A percentile compares a stretch with the other conserved stretches of the same genome.
phyloP scores from a whole-genome alignment of 2,888 invertebrate species.

The Cephus pygmeus region DNA sequence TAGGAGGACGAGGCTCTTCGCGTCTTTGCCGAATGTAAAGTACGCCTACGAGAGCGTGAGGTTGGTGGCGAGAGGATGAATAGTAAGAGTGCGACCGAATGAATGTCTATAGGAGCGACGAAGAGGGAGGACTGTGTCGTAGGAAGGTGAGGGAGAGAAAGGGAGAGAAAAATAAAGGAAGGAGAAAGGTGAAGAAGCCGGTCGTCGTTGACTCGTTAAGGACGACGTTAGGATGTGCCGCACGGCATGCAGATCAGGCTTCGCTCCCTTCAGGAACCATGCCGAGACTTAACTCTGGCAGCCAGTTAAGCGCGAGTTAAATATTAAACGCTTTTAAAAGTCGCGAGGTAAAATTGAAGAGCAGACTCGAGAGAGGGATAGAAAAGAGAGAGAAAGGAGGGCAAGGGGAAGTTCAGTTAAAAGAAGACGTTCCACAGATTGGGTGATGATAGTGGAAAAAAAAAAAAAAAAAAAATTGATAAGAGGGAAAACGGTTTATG shows the following conservation, averaged over 20 bases:
- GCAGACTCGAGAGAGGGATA: slow-evolving; percentile 10
- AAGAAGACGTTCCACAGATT: slow-evolving; percentile 28
- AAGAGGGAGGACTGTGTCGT: background rate
- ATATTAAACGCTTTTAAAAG: slow-evolving; percentile 56
- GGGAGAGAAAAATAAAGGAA: slow-evolving; percentile 16
- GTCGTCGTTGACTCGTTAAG: slow-evolving; percentile 57
- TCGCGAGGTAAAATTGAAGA: slow-evolving; percentile 46
- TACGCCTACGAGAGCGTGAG: slow-evolving; percentile 32
- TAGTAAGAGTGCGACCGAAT: background rate
- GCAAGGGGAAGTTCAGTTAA: slow-evolving; percentile 11
- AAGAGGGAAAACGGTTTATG: slow-evolving; percentile 37
- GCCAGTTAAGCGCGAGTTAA: slow-evolving; percentile 45
- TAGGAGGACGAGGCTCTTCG: background rate
- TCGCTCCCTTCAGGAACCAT: slow-evolving; percentile 24
- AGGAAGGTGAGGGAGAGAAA: slow-evolving; percentile 12
- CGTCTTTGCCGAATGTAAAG: slow-evolving; percentile 47
- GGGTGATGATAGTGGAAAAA: slow-evolving; percentile 28
- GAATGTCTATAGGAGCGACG: slow-evolving; percentile 21
- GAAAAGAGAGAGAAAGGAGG: slow-evolving; percentile 24
- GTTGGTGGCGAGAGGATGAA: slow-evolving; percentile 20
- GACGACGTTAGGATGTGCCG: slow-evolving; percentile 50
- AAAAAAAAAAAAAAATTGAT: slow-evolving; percentile 44
- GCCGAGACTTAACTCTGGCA: slow-evolving; percentile 10
- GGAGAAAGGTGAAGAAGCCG: slow-evolving; percentile 11
- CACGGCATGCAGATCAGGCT: slow-evolving; percentile 56